A percentile compares a stretch with the other conserved stretches of the same genome.
These are phyloP conservation scores for Dipodomys ordii DNA, from an alignment of 2,113 vertebrate genomes.

Conservation along the genomic window DNA sequence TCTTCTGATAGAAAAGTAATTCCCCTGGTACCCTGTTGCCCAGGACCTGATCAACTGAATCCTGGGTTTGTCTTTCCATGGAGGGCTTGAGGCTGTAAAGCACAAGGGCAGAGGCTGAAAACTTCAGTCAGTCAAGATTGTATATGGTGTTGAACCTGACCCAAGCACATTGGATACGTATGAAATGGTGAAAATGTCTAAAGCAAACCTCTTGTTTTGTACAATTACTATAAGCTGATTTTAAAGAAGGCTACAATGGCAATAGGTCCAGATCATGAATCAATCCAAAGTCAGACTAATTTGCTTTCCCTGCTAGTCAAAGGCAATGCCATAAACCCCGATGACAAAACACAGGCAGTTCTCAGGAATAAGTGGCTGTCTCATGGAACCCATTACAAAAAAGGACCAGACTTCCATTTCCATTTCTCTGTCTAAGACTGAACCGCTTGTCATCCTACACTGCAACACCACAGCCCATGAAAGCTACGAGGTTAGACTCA, in stretches of 20 bases:
- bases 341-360: neutral
- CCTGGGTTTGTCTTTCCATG: neutral
- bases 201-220: too few species aligned
- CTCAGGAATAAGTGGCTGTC: neutral
- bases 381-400: neutral
- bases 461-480: neutral
- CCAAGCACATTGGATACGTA: too few species aligned
- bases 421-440: neutral
- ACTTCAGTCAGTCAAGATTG: neutral
- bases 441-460: neutral
- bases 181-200: too few species aligned
- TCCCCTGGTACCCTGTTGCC: neutral
- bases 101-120: neutral
- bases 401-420: neutral
- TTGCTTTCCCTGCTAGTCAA: neutral
- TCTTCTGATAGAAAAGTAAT: slow-evolving; percentile 30
- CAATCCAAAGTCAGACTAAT: neutral
- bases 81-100: neutral
- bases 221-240: too few species aligned
- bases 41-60: neutral
- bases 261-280: neutral
- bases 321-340: neutral
- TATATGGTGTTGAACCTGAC: too few species aligned
- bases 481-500: neutral
- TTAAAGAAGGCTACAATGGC: neutral